Evolutionary conservation across 2,113 vertebrate species (phyloP), one percentile per base, ranked within the genome.

Genomic region (Catharus bicknelli): DNA sequence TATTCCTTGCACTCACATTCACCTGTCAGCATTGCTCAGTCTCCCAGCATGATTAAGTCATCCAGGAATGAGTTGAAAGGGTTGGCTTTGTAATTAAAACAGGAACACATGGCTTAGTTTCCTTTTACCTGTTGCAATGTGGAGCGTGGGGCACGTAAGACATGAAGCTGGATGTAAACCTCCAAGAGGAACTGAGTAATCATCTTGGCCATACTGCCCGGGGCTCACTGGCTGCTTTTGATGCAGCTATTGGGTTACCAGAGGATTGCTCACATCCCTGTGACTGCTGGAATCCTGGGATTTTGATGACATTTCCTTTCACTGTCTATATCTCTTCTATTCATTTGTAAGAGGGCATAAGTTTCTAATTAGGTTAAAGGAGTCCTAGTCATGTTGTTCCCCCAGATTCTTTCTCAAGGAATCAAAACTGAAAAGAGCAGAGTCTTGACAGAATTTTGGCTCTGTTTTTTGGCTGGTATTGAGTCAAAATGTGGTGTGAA

Each of bases 391-490:
- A 64, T 84, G 94, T 92, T 89, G 93, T 84, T 86, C 61, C 67
- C 90, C 90, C 84, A 58, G 67, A 75, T 94, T 97, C 82, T 95
- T 95, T 92, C 89, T 78, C 85, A 72, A 86, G 86, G 90, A 96
- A 68, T 69, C 63, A 63, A 58, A 95, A 47, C 53, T 74, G 67
- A 90, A 88, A 79, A 89, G 79, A 91, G 72, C 47, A 92, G 88
- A 88, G 30, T 69, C 86, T 95, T 93, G 94, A 45, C 36, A 96
- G 91, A 72, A 88, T 92, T 94, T 95, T 95, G 96, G 93, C 94
- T 95, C 86, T 83, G 87, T 74, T 74, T 79, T 97, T 95, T 91
- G 91, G 91, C 94, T 96, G 89, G 73, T 96, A 96, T 95, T 92
- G 87, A 95, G 76, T 94, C 73, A 95, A 80, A 96, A 96, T 63